These are phyloP conservation scores for Aleiodes testaceus DNA, from an alignment of 2,888 invertebrate species.

Conservation along the genomic window DNA sequence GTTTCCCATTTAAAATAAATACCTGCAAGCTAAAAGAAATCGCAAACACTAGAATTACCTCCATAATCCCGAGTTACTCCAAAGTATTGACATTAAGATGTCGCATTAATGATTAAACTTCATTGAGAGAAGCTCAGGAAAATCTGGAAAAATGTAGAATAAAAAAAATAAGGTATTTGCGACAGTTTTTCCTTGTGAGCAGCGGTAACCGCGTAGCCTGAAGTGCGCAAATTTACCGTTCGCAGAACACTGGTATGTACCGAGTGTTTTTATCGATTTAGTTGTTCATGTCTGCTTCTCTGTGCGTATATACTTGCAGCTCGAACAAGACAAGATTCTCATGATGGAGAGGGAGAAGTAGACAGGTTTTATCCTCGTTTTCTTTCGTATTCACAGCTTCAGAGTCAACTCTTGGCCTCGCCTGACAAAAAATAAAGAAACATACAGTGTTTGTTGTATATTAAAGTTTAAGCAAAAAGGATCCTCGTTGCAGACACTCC, in stretches of 20 bases:
- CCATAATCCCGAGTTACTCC: no score
- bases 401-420: background rate
- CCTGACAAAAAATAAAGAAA: background rate
- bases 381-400: background rate
- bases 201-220: constrained; percentile 47
- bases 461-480: background rate
- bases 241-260: constrained; percentile 45
- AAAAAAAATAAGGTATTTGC: constrained; percentile 37
- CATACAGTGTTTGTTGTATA: background rate
- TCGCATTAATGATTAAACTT: no score
- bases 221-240: constrained; percentile 53
- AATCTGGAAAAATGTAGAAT: constrained; percentile 5
- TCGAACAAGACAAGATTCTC: constrained; percentile 6
- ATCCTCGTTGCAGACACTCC: constrained; percentile 13
- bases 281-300: constrained; percentile 27
- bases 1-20: no score
- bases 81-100: no score
- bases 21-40: no score
- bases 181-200: constrained; percentile 37
- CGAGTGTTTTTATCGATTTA: constrained; percentile 31
- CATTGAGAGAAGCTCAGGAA: constrained; percentile 16
- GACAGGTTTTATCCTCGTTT: background rate
- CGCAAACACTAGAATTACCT: no score
- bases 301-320: constrained; percentile 9
- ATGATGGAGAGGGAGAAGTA: background rate